These are phyloP conservation scores for Tenthredo distinguenda DNA, from an alignment of 2,888 invertebrate species.

Conservation along the genomic window DNA sequence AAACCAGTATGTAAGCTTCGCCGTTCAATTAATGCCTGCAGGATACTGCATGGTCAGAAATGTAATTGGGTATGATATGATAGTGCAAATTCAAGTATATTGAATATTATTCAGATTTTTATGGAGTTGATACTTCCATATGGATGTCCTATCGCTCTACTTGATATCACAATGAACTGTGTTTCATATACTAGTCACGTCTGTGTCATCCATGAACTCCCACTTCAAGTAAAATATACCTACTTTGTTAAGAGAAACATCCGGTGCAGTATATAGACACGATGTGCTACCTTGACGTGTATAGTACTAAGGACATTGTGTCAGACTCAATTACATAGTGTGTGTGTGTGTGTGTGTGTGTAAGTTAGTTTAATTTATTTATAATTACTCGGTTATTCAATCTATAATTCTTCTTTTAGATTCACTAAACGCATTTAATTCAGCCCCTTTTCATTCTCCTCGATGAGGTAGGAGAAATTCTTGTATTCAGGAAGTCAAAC, in stretches of 20 bases:
- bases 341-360: neutral
- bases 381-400: neutral
- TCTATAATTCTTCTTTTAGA: neutral
- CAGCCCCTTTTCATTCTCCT: neutral
- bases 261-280: neutral
- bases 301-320: neutral
- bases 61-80: neutral
- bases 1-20: neutral
- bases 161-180: neutral
- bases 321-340: neutral
- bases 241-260: neutral
- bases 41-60: neutral
- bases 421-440: neutral
- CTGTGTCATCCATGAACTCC: neutral
- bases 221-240: neutral
- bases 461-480: no score
- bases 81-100: neutral
- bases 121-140: neutral
- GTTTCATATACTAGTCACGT: neutral
- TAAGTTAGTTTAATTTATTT: slow-evolving; percentile 1
- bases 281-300: neutral
- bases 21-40: neutral
- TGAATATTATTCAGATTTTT: no score
- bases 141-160: neutral
- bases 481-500: neutral